Evolutionary conservation across 2,888 invertebrate genomes (phyloP).

Genomic region (Tipula unca): DNA sequence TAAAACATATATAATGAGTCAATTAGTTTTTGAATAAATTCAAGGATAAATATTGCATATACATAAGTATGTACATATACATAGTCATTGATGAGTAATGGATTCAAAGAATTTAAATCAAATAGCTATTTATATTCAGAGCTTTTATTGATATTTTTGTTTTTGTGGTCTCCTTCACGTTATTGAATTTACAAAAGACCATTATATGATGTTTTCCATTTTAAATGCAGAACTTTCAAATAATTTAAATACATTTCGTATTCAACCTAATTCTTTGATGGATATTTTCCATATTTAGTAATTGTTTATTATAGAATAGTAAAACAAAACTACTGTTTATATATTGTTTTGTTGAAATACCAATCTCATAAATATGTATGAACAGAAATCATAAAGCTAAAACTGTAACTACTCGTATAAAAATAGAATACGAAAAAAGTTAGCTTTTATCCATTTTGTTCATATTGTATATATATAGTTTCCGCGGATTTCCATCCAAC

Average conservation of each 20-base stretch:
- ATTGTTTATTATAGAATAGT: neutral
- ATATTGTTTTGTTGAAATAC: neutral
- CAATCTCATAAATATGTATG: neutral
- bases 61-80: too few species aligned
- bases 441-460: neutral
- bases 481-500: neutral
- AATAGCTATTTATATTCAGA: too few species aligned
- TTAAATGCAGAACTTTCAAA: neutral
- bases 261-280: neutral
- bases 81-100: too few species aligned
- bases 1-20: too few species aligned
- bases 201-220: neutral
- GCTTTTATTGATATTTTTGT: too few species aligned
- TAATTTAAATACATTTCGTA: neutral
- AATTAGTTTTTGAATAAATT: too few species aligned
- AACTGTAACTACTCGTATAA: neutral
- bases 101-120: too few species aligned
- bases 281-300: neutral
- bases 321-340: neutral
- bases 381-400: neutral
- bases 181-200: neutral
- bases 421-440: neutral
- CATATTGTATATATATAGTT: too few species aligned
- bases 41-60: too few species aligned
- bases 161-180: too few species aligned